Percentiles rank a stretch among this genome's conserved stretches.
These are phyloP conservation scores for Phyllotreta cruciferae DNA, from an alignment of 2,888 invertebrate species.

Conservation along the genomic window DNA sequence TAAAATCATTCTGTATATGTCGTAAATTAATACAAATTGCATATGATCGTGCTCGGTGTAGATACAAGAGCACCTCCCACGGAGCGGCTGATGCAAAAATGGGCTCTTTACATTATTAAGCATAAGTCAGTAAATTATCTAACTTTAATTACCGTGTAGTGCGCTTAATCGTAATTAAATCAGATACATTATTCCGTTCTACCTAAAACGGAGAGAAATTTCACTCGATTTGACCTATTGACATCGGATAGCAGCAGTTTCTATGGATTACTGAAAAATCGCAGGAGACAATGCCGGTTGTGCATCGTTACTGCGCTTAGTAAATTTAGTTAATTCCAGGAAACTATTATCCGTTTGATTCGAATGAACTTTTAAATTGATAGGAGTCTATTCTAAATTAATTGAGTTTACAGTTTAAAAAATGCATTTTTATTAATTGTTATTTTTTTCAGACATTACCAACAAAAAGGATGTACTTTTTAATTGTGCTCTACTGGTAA, in stretches of 20 bases:
- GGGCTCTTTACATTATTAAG: slow-evolving; percentile 5
- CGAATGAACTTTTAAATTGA: not conserved
- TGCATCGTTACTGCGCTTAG: slow-evolving; percentile 4
- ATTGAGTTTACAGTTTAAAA: not conserved
- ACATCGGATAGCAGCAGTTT: slow-evolving; percentile 28
- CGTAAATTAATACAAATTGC: no score
- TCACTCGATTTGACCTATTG: slow-evolving; percentile 32
- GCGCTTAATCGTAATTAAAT: slow-evolving; percentile 17
- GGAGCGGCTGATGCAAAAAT: not conserved
- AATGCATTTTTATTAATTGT: not conserved
- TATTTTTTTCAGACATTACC: slow-evolving; percentile 10
- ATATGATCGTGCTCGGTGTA: no score
- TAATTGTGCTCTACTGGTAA: slow-evolving; percentile 17
- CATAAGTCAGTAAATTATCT: slow-evolving; percentile 14
- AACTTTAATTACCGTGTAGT: slow-evolving; percentile 11
- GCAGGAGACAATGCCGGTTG: slow-evolving; percentile 4
- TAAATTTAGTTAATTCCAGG: slow-evolving; percentile 1
- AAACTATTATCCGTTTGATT: slow-evolving; percentile 1
- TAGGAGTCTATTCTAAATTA: not conserved
- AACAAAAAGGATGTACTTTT: slow-evolving; percentile 17
- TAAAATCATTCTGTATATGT: no score
- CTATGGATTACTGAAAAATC: slow-evolving; percentile 25
- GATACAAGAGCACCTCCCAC: no score
- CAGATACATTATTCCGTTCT: slow-evolving; percentile 22
- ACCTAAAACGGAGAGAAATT: slow-evolving; percentile 37